phyloP scores from a whole-genome alignment of 2,113 vertebrate species.

The Etheostoma cragini region DNA sequence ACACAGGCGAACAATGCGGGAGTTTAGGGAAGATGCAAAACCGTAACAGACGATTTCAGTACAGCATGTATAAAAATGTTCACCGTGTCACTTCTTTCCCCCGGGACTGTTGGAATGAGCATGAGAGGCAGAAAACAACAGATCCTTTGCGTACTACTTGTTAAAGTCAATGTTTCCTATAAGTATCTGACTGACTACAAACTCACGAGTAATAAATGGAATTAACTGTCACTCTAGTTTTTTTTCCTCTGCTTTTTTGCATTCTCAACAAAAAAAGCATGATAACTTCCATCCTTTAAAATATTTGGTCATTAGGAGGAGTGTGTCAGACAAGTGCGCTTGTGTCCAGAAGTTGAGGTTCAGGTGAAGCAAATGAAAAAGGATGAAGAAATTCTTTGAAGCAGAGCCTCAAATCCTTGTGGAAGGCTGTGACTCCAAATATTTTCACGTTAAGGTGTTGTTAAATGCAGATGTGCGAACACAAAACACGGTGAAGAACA shows the following conservation, averaged over 20 bases:
- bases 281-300: constrained; percentile 37
- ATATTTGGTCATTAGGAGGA: constrained; percentile 68
- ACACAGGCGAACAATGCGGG: constrained; percentile 44
- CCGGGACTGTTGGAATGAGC: constrained; percentile 56
- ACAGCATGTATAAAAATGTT: constrained; percentile 83
- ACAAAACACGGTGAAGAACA: constrained; percentile 42
- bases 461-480: constrained; percentile 33
- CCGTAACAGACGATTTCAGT: constrained; percentile 64
- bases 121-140: constrained; percentile 45
- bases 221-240: constrained; percentile 28
- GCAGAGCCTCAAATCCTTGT: neutral
- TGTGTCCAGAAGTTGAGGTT: constrained; percentile 29
- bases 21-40: constrained; percentile 47
- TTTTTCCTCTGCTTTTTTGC: neutral
- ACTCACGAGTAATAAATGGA: constrained; percentile 35
- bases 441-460: neutral
- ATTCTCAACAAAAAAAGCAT: constrained; percentile 38
- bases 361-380: neutral
- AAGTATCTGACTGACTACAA: constrained; percentile 18
- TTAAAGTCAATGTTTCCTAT: neutral
- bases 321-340: constrained; percentile 46
- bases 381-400: neutral
- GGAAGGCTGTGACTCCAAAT: constrained; percentile 1
- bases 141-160: neutral
- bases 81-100: constrained; percentile 50